These are phyloP conservation scores for Magallana nippona DNA, from an alignment of 2,888 invertebrate genomes.

Conservation along the genomic window DNA sequence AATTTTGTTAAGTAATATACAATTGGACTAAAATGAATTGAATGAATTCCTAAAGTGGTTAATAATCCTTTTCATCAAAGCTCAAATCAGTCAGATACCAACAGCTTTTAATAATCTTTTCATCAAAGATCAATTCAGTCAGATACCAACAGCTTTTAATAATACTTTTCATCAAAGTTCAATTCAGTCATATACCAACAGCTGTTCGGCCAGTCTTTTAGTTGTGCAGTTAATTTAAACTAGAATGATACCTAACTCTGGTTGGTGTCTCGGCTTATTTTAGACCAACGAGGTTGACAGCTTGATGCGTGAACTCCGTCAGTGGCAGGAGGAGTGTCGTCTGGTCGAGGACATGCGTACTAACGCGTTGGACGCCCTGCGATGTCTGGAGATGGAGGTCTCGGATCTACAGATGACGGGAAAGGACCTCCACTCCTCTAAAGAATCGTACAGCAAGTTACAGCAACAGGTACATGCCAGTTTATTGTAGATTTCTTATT, in stretches of 20 bases:
- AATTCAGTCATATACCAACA: not conserved
- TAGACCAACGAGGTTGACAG: conserved; percentile 69
- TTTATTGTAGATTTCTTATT: too few species aligned
- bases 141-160: not conserved
- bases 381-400: conserved; percentile 68
- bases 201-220: not conserved
- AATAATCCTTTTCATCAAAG: not conserved
- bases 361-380: conserved; percentile 69
- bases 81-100: not conserved
- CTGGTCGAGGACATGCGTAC: conserved; percentile 70
- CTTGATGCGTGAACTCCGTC: conserved; percentile 63
- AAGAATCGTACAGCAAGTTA: conserved; percentile 67
- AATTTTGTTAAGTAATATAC: too few species aligned
- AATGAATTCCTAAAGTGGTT: too few species aligned
- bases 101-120: too few species aligned
- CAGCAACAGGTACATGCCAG: conserved; percentile 65
- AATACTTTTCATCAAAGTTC: not conserved
- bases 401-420: conserved; percentile 65
- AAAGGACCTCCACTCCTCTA: conserved; percentile 65
- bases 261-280: conserved; percentile 22
- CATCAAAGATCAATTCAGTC: not conserved
- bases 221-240: too few species aligned
- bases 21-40: too few species aligned
- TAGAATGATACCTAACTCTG: not conserved
- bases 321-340: conserved; percentile 68